Evolutionary conservation across 1,140 invertebrate species (phyloP), one percentile per base, ranked within the genome.

Genomic region (Gonioctena quinquepunctata): DNA sequence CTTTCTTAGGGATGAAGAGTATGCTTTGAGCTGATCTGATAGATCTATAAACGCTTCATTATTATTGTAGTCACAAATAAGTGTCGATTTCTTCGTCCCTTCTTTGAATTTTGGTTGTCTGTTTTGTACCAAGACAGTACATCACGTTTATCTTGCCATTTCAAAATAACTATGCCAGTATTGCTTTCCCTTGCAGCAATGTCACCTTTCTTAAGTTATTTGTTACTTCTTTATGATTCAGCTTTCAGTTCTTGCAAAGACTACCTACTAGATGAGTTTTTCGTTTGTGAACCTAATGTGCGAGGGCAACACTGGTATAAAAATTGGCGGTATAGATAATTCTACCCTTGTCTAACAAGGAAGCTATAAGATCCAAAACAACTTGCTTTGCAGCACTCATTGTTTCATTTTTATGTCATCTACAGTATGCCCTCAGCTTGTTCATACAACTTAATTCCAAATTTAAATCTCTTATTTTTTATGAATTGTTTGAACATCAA

Each of bases 261-360:
- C 83, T 86, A 64, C 84, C 83, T 71, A 83, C 73, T 7, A 83
- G 76, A 80, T 86, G 81, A 6, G 81, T 86, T 70, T 85, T 76
- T 65, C 78, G 80, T 28, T 79, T 66, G 65, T 84, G 70, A 71
- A 85, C 72, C 73, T 76, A 72, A 62, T 83, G 66, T 61, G 83
- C 82, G 66, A 86, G 74, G 61, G 78, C 22, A 64, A 85, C 73
- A 74, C 83, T 84, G 28, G 76, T 82, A n/a, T n/a, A n/a, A n/a
- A n/a, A n/a, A n/a, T n/a, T n/a, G 66, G 72, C 72, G 11, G 74
- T 77, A 75, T 68, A 79, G 27, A 63, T 3, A 54, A 49, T 66
- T 16, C 69, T 27, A 13, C 69, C 66, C 21, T 61, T 22, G 63
- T 64, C 52, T 50, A 68, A 60, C 21, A 42, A 8, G 7, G 68